Conservation (phyloP, 2,797 vertebrate species). For the Channa striata region DNA sequence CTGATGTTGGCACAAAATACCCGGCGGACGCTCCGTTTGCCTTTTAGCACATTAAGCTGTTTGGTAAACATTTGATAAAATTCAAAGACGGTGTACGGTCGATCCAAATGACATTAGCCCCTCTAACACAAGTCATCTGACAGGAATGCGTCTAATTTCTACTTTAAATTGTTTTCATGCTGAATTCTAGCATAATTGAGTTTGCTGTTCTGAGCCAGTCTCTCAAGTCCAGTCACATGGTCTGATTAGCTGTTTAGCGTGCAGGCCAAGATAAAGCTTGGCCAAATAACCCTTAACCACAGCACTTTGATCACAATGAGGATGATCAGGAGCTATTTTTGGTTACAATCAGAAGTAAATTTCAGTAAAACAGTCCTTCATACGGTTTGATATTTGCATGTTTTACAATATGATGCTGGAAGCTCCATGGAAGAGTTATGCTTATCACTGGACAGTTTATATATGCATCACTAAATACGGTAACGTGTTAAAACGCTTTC, state of each 20-base stretch:
- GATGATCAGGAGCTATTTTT: background rate
- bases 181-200: slow-evolving; percentile 88
- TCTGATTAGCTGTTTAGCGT: slow-evolving; percentile 75
- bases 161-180: slow-evolving; percentile 90
- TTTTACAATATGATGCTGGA: background rate
- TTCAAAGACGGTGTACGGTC: slow-evolving; percentile 79
- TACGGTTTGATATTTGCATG: too few species aligned
- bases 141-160: slow-evolving; percentile 85
- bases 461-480: background rate
- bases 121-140: slow-evolving; percentile 87
- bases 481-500: background rate
- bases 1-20: slow-evolving; percentile 54
- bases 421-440: background rate
- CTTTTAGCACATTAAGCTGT: slow-evolving; percentile 84
- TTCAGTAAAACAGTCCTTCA: background rate
- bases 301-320: slow-evolving; percentile 72
- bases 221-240: slow-evolving; percentile 85
- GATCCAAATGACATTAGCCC: slow-evolving; percentile 77
- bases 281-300: slow-evolving; percentile 73
- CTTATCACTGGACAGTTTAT: background rate
- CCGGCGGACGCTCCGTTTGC: slow-evolving; percentile 67
- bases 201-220: slow-evolving; percentile 83
- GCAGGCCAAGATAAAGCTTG: slow-evolving; percentile 54
- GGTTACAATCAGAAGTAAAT: slow-evolving; percentile 30
- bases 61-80: slow-evolving; percentile 87